Evolutionary conservation across 2,113 vertebrate species (phyloP).

Genomic region (Monopterus albus): DNA sequence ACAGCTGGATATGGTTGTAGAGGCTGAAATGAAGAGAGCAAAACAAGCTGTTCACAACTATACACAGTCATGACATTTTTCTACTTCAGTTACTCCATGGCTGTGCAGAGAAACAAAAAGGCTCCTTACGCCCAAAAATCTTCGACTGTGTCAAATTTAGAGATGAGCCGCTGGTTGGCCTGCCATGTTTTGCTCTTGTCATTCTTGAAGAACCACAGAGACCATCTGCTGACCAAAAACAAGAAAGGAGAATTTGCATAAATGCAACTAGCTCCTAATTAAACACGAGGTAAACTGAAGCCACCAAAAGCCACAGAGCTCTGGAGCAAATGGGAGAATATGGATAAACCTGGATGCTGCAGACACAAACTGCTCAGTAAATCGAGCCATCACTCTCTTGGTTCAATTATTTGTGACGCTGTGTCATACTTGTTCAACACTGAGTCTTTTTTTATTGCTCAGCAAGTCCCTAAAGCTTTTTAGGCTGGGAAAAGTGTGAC

Average conservation of each 20-base stretch:
- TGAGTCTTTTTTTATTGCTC: conserved; percentile 2
- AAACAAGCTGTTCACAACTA: neutral
- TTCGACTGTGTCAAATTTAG: conserved; percentile 98
- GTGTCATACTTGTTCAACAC: neutral
- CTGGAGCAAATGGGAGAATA: conserved; percentile 19
- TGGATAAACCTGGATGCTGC: conserved; percentile 20
- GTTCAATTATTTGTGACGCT: conserved; percentile 26
- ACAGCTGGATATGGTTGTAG: conserved; percentile 99
- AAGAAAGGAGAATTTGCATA: conserved; percentile 25
- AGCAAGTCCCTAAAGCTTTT: conserved; percentile 1
- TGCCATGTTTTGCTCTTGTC: conserved; percentile 99
- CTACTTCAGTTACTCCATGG: neutral
- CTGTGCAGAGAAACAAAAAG: neutral
- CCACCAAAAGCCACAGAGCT: conserved; percentile 20
- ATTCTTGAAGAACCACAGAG: conserved; percentile 99
- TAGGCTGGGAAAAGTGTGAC: neutral
- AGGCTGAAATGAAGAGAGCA: conserved; percentile 82
- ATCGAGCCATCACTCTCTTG: conserved; percentile 3
- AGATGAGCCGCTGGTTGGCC: conserved; percentile 97
- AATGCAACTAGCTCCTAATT: conserved; percentile 38
- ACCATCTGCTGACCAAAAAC: conserved; percentile 87
- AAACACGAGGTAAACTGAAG: conserved; percentile 27
- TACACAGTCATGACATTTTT: conserved; percentile 7
- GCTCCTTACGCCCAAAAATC: conserved; percentile 99
- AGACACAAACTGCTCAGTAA: neutral